Conservation (phyloP, 2,797 vertebrate genomes). For the Crenuchus spilurus region DNA sequence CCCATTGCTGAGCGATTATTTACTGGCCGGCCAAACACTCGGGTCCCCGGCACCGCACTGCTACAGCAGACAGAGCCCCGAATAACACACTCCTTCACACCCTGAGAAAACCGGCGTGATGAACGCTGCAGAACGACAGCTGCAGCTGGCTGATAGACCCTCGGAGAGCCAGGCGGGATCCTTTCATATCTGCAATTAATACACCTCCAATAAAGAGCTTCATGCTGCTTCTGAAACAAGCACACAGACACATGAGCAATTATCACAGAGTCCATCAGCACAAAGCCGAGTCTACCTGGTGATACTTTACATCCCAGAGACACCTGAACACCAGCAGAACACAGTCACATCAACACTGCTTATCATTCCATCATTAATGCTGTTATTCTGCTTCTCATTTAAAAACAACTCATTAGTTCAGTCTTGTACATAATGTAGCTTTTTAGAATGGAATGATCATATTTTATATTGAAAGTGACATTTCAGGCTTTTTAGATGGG, state of each 20-base stretch:
- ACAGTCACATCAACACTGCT: too few relatives aligned
- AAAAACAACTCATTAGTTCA: too few relatives aligned
- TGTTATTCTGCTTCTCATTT: too few relatives aligned
- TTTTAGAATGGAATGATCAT: too few relatives aligned
- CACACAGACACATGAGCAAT: slow-evolving; percentile 30
- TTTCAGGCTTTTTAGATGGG: too few relatives aligned
- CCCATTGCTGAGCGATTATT: slow-evolving; percentile 13
- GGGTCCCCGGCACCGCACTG: slow-evolving; percentile 6
- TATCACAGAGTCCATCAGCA: slow-evolving; percentile 23
- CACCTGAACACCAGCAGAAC: too few relatives aligned
- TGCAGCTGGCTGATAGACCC: slow-evolving; percentile 47
- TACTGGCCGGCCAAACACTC: slow-evolving; percentile 21
- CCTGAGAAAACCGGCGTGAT: slow-evolving; percentile 24
- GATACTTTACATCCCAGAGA: background rate
- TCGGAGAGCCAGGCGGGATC: slow-evolving; percentile 34
- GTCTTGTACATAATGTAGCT: too few relatives aligned
- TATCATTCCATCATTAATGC: too few relatives aligned
- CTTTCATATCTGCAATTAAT: slow-evolving; percentile 54
- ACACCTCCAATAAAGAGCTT: slow-evolving; percentile 41
- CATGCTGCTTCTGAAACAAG: slow-evolving; percentile 38
- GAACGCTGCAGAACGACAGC: slow-evolving; percentile 32
- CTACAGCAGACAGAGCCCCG: slow-evolving; percentile 29
- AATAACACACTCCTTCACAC: slow-evolving; percentile 33
- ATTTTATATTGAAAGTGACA: too few relatives aligned
- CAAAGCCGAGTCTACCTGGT: background rate